Base-by-base conservation (phyloP, 1,140 invertebrate genomes). In the Drosophila bifasciata region DNA sequence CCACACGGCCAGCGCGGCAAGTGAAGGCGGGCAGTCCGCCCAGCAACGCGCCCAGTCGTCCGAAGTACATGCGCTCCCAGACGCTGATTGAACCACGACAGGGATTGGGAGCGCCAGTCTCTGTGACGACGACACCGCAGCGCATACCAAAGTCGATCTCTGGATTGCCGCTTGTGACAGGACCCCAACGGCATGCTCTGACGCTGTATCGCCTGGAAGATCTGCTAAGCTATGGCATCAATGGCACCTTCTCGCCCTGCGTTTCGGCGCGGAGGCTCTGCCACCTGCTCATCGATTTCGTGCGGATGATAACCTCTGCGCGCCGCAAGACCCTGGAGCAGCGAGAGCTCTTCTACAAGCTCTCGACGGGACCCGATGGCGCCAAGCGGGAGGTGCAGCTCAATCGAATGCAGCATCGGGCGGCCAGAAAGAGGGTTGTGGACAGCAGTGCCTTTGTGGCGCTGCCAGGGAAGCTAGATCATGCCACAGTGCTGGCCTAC, bases 381-480 rank as follows among this genome's bases (percentile, higher is more conserved):
- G 92, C 93, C 43, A 92, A 95, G 64, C 92, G 96, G 25, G 94
- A 95, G 78, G 94, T 94, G 69, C 94, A 96, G 55, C 92, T 96
- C 75, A 95, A 96, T 52, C 90, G 91, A n/a, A 92, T 93, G 53
- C 88, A 96, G 93, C 92, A 93, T 94, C 74, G 90, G 28, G 89
- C 76, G 5, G 90, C 89, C 21, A 75, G 90, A 8, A 91, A 91
- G 46, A 76, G 90, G 0, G 63, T 91, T 25, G 88, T 91, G 0
- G 90, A 91, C 50, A 91, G 90, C 63, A 83, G 76, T 23, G 73
- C 81, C 11, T 94, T 94, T 53, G 92, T 94, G 88, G 95, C 83
- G 0, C 46, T 98, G 64, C 97, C 97, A 1, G 97, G 97, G n/a
- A 98, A 98, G 92, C 92, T 98, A 57, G 97, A 98, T 92, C 97